Evolutionary conservation across 2,113 vertebrate species (phyloP).

Genomic region (Peromyscus californicus): DNA sequence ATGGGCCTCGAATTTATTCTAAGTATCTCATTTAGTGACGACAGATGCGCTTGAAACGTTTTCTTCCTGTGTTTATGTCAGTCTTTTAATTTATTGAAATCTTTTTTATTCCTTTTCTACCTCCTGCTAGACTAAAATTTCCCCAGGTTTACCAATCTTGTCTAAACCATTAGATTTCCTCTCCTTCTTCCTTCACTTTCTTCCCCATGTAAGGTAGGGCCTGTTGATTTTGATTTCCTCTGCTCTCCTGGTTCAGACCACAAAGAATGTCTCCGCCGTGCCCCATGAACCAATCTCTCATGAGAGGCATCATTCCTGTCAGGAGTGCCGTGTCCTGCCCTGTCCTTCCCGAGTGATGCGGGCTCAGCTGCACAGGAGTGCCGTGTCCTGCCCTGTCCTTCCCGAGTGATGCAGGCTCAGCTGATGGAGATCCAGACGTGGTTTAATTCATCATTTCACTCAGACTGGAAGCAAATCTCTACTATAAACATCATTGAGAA

Average conservation of each 20-base stretch:
- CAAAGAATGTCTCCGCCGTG: background rate
- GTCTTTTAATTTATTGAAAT: conserved; percentile 38
- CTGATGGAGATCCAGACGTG: background rate
- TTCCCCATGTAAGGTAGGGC: background rate
- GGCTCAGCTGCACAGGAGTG: too few relatives aligned
- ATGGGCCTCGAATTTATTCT: conserved; percentile 23
- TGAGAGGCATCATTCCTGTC: background rate
- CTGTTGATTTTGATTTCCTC: fast-evolving
- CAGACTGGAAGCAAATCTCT: background rate
- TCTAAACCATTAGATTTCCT: background rate
- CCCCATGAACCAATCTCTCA: fast-evolving
- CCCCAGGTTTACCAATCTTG: background rate
- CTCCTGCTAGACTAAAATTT: background rate
- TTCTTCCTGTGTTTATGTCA: conserved; percentile 38
- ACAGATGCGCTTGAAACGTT: background rate
- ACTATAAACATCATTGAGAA: background rate
- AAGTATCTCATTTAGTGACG: background rate
- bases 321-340: fast-evolving
- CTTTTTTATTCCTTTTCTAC: background rate
- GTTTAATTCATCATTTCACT: background rate
- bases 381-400: too few relatives aligned
- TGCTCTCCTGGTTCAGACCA: background rate
- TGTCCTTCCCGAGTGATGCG: too few relatives aligned
- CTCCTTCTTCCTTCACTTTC: background rate
- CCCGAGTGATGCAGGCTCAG: too few relatives aligned